Base-by-base conservation (phyloP, 2,888 invertebrate genomes). In the Diarsia dahlii region DNA sequence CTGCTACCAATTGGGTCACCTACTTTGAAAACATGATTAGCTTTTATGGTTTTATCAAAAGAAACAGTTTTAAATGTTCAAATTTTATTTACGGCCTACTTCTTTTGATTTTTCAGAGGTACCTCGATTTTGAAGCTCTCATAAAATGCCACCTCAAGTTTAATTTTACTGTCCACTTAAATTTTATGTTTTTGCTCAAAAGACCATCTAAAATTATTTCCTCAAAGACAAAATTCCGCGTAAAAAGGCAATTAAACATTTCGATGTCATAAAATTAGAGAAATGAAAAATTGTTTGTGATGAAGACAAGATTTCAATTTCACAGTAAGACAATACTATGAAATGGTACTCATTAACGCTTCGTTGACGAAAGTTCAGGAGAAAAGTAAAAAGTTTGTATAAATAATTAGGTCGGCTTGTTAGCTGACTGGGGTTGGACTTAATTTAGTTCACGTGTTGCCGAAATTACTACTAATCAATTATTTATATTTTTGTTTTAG, bases 341-440 rank as follows among this genome's bases (percentile, higher is more conserved):
- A 85, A 84, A 80, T 84, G 50, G 52, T 82, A 68, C 78, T 87
- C 85, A 88, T 89, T 86, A 86, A 79, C 69, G 68, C 82, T 86
- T 71, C 68, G 56, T 70, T 75, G 23, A 67, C 58, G 13, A 78
- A 81, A 84, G 71, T 80, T 73, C n/a, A 58, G 58, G 63, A 75
- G 71, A 71, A 34, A 68, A 76, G 72, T 84, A 46, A 34, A 60
- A 76, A 63, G 45, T 68, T 81, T 46, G 15, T 63, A 60, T 23
- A 71, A 68, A 69, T 87, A 88, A 88, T 87, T 84, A 85, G 78
- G 67, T 64, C 63, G 56, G 64, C 68, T 87, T 81, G 82, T 86
- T 86, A 70, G n/a, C 63, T 60, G 46, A 62, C 66, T 78, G 63
- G 46, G 50, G 34, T 71, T 71, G 20, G 34, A 45, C 45, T 67